Evolutionary conservation across 2,888 invertebrate species (phyloP).

Genomic region (Pterostichus madidus): DNA sequence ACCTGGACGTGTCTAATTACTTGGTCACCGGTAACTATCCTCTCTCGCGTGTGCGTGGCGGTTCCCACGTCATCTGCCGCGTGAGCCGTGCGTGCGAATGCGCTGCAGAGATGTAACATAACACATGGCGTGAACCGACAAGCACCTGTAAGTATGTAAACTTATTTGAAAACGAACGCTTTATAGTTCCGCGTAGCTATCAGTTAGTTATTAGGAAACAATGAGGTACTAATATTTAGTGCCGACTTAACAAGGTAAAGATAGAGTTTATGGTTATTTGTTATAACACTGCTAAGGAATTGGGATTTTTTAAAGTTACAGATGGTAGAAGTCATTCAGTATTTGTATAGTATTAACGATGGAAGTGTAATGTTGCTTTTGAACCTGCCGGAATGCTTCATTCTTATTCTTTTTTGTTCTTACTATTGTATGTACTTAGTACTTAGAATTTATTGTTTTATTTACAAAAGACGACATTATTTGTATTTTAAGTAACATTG

Average conservation of each 20-base stretch:
- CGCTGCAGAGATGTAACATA: neutral
- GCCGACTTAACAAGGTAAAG: slow-evolving; percentile 48
- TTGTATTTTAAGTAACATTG: no score
- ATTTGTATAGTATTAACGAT: neutral
- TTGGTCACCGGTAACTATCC: slow-evolving; percentile 13
- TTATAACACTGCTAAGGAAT: slow-evolving; percentile 19
- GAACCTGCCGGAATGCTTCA: no score
- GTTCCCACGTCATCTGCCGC: slow-evolving; percentile 7
- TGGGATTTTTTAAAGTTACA: neutral
- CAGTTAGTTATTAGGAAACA: slow-evolving; percentile 46
- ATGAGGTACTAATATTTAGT: slow-evolving; percentile 50
- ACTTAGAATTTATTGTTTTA: no score
- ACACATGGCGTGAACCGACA: neutral
- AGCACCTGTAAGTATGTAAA: slow-evolving; percentile 36
- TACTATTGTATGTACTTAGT: no score
- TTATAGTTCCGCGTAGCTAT: slow-evolving; percentile 37
- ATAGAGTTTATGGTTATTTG: slow-evolving; percentile 10
- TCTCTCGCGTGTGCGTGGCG: neutral
- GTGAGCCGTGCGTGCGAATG: neutral
- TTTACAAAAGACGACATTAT: no score
- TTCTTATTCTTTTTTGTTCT: no score
- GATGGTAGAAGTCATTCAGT: slow-evolving; percentile 6
- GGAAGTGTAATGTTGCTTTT: no score
- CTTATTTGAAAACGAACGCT: slow-evolving; percentile 43
- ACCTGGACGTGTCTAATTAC: slow-evolving; percentile 56